phyloP scores from a whole-genome alignment of 2,113 vertebrate species.

The Capreolus pygargus region DNA sequence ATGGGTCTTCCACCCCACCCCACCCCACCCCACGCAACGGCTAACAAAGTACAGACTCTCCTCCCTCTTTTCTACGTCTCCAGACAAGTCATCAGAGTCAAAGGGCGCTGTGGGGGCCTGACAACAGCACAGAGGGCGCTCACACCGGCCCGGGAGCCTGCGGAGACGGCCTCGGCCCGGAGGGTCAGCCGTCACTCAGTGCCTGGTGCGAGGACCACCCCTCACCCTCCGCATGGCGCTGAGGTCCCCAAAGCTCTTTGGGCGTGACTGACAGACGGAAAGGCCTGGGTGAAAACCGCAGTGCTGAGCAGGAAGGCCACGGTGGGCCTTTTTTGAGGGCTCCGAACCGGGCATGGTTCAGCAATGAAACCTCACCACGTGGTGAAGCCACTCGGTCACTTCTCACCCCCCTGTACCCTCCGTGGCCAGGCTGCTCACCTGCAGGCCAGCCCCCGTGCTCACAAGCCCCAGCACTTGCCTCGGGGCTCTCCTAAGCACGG shows the following conservation, averaged over 20 bases:
- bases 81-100: neutral
- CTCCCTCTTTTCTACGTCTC: neutral
- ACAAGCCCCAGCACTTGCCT: neutral
- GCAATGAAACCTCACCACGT: fast-evolving
- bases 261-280: neutral
- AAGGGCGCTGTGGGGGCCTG: neutral
- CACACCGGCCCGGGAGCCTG: neutral
- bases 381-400: neutral
- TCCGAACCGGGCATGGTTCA: fast-evolving
- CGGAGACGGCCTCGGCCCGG: fast-evolving
- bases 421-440: too few species aligned
- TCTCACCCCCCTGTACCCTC: neutral
- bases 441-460: neutral
- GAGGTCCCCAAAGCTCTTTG: neutral
- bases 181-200: neutral
- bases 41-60: neutral
- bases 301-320: neutral
- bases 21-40: too few species aligned
- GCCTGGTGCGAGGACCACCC: neutral
- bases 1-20: too few species aligned
- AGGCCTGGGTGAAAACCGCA: neutral
- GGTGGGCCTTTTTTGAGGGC: neutral
- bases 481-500: neutral
- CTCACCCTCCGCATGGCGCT: neutral
- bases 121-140: neutral